phyloP scores from a whole-genome alignment of 92 coral and sea anemone species.

The Palythoa grandis region DNA sequence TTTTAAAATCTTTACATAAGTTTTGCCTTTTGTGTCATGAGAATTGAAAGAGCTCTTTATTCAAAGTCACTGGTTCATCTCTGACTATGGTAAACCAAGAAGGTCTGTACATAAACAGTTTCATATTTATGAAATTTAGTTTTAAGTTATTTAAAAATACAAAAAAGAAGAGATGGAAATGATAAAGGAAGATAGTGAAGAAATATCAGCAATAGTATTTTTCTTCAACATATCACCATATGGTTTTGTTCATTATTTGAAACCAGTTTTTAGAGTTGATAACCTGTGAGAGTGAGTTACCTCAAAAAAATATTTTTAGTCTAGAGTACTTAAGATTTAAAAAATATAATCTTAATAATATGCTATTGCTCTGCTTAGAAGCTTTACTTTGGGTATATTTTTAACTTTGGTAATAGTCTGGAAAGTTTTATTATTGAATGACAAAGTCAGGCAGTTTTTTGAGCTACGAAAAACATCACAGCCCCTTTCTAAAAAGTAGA shows the following conservation, averaged over 20 bases:
- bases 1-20: not conserved
- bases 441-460: too few species aligned
- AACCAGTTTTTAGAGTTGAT: too few species aligned
- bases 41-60: not conserved
- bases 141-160: not conserved
- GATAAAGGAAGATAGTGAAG: not conserved
- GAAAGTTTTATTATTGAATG: too few species aligned
- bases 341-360: too few species aligned
- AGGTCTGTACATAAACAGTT: not conserved
- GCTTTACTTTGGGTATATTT: too few species aligned
- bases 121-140: not conserved
- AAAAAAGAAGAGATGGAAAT: not conserved
- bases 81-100: conserved; percentile 35
- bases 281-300: too few species aligned
- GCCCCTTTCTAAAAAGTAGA: too few species aligned
- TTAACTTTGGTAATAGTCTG: too few species aligned
- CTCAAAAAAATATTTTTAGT: too few species aligned
- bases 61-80: not conserved
- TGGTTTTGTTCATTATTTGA: not conserved
- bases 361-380: too few species aligned
- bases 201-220: not conserved
- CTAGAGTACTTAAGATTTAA: too few species aligned
- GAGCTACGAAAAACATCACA: too few species aligned
- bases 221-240: not conserved
- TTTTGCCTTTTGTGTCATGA: conserved; percentile 1